A percentile compares a stretch with the other conserved stretches of the same genome.
Conservation (phyloP, 1,140 invertebrate genomes). For the Drosophila pachea region DNA sequence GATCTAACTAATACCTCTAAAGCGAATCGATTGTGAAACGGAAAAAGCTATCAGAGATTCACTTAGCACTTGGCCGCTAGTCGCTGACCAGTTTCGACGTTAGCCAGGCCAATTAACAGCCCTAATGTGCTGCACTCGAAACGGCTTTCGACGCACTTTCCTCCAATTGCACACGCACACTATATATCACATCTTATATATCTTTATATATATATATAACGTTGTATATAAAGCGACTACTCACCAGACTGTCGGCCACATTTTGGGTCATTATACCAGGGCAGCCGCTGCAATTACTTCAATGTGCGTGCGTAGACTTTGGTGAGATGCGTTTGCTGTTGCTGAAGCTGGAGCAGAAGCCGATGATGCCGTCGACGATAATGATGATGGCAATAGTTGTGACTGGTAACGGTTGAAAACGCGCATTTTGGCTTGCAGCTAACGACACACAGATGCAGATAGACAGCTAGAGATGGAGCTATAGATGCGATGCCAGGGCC, state of each 20-base stretch:
- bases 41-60: neutral
- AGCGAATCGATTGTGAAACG: too few relatives aligned
- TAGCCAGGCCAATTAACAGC: conserved; percentile 49
- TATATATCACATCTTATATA: neutral
- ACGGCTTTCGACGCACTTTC: conserved; percentile 44
- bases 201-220: conserved; percentile 6
- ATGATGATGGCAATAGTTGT: conserved; percentile 1
- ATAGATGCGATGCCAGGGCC: neutral
- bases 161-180: conserved; percentile 44
- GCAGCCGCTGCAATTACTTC: conserved; percentile 71
- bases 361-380: conserved; percentile 25
- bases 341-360: conserved; percentile 13
- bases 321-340: conserved; percentile 58
- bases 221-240: conserved; percentile 37
- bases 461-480: conserved; percentile 34
- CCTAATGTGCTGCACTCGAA: conserved; percentile 26
- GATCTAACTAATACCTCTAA: neutral
- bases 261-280: conserved; percentile 76
- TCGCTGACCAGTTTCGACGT: conserved; percentile 29
- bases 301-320: conserved; percentile 67
- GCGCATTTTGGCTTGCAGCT: conserved; percentile 67
- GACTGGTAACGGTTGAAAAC: conserved; percentile 64
- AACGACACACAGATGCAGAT: conserved; percentile 43
- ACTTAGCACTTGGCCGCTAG: neutral
- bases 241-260: conserved; percentile 78